phyloP scores from a whole-genome alignment of 2,113 vertebrate species.

The Clarias magur region DNA sequence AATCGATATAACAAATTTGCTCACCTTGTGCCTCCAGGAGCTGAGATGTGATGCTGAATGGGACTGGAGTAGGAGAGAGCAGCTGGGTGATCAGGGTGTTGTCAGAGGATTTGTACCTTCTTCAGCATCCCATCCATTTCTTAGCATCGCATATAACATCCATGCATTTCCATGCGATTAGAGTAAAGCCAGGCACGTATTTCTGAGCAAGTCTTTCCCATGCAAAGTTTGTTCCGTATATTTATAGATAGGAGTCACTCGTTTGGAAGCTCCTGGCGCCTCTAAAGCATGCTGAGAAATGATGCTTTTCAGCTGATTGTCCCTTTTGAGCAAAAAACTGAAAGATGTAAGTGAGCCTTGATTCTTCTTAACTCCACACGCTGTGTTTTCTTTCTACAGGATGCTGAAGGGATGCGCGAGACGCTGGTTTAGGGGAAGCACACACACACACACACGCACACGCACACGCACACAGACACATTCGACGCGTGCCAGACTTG shows the following conservation, averaged over 20 bases:
- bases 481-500: slow-evolving; percentile 16
- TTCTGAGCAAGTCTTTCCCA: background rate
- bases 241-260: background rate
- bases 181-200: background rate
- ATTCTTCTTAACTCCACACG: background rate
- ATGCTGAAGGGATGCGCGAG: background rate
- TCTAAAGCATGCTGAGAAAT: background rate
- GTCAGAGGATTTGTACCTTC: background rate
- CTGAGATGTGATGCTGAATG: background rate
- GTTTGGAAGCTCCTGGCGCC: background rate
- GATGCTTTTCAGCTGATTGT: background rate
- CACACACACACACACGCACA: slow-evolving; percentile 41
- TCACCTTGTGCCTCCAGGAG: slow-evolving; percentile 39
- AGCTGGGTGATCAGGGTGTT: background rate
- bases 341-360: background rate
- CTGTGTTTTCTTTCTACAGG: background rate
- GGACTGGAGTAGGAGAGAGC: background rate
- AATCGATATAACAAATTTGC: background rate
- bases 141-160: background rate
- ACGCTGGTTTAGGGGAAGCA: slow-evolving; percentile 21
- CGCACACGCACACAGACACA: slow-evolving; percentile 7
- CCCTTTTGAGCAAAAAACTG: background rate
- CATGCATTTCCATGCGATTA: background rate
- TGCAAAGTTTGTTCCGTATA: background rate
- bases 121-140: background rate